Base-by-base conservation (phyloP, 30 jellyfish, hydroid and myxozoan genomes). In the Aurelia aurita complex sp. Pacific region DNA sequence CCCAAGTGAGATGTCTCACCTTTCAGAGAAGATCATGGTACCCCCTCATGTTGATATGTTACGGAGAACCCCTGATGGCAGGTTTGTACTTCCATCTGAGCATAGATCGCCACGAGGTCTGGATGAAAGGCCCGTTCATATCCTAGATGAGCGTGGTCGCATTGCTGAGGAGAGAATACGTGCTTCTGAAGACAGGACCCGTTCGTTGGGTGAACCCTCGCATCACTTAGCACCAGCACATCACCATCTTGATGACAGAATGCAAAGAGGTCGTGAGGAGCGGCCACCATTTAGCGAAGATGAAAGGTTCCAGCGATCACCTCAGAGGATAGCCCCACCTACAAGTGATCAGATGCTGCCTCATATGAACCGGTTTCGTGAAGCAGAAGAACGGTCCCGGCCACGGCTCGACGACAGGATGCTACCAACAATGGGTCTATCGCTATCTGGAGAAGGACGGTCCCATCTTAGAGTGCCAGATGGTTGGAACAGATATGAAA, bases 51-150 rank as follows among this genome's bases (percentile, higher is more conserved):
- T 13, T 35, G 93, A 74, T 10, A 71, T 53, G 57, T 14, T 69
- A 8, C 77, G 69, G 38, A 77, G 73, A 36, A 43, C 75, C 15
- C 63, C 82, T 55, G 57, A 34, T 59, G 92, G 73, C 2, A 73
- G 76, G 61, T 66, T n/a, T 60, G 60, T 40, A 5, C 79, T 65
- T 52, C 82, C 77, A 23, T 34, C 82, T 5, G 93, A 84, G 73
- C 82, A 18, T 10, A 64, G 93, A 52, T 32, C 69, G 11, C 87
- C 80, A 46, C 69, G 50, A 18, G 23, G 54, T 17, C 46, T 84
- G 14, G 93, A 74, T 13, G 87, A 84, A 8, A 64, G 93, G 69
- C 76, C 93, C 7, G 87, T 77, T 32, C 93, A 63, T 64, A 53
- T 73, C 11, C 75, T 73, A 8, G 87, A 84, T 55, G 93, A 84